Percentiles rank a stretch among this genome's conserved stretches.
These are phyloP conservation scores for Sinodicranocentrus sp. DNA, from an alignment of 2,888 invertebrate species.

Conservation along the genomic window DNA sequence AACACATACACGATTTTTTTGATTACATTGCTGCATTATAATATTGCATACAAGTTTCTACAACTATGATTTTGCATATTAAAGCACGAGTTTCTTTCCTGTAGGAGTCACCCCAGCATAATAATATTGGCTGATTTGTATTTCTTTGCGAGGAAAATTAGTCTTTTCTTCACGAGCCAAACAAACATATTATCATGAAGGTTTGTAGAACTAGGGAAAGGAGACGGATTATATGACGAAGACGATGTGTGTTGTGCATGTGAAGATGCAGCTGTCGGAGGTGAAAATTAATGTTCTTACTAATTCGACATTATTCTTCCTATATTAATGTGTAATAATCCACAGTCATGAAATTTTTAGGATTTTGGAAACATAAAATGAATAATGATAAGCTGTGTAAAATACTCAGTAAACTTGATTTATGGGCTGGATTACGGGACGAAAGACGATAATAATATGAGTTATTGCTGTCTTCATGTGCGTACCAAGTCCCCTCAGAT, in stretches of 20 bases:
- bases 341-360: conserved; percentile 17
- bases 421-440: conserved; percentile 45
- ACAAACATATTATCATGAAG: background rate
- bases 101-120: background rate
- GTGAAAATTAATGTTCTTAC: conserved; percentile 29
- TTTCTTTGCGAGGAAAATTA: background rate
- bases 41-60: conserved; percentile 5
- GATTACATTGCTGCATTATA: conserved; percentile 34
- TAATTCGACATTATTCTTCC: conserved; percentile 49
- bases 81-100: background rate
- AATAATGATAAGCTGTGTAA: conserved; percentile 44
- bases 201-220: background rate
- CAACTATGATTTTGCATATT: background rate
- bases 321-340: conserved; percentile 27
- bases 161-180: background rate
- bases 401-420: conserved; percentile 49
- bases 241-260: background rate
- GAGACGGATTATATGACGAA: background rate
- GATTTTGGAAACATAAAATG: conserved; percentile 36
- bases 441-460: conserved; percentile 43
- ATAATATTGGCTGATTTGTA: background rate
- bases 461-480: conserved; percentile 42
- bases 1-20: conserved; percentile 24
- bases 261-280: conserved; percentile 12
- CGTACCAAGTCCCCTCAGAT: conserved; percentile 22